Evolutionary conservation across 2,888 invertebrate genomes (phyloP), one percentile per base, ranked within the genome.

Genomic region (Apamea sordens): DNA sequence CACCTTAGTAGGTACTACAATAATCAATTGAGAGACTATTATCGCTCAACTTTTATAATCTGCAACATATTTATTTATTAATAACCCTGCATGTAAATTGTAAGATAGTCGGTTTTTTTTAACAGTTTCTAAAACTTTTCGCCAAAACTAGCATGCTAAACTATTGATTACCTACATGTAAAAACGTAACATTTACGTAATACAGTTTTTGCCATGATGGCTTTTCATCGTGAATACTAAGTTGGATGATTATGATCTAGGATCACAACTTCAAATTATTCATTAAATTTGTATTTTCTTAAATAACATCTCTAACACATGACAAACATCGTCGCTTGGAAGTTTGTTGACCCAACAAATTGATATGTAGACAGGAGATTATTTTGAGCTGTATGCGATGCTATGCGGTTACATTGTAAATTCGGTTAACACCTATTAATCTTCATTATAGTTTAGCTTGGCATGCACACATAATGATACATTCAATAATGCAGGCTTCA

Each of bases 401-500:
- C 15, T 61, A 36, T 28, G 50, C 32, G 32, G 21, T 41, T 15
- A 32, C 50, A 53, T 24, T 63, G 32, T 47, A 41, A 59, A 78
- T 44, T 82, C 28, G 2, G 56, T 68, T 63, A 67, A 53, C 21
- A 67, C 32, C 65, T 15, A 44, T 71, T 61, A 64, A 64, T 81
- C 44, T 44, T 50, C 41, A 64, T 64, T 71, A n/a, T 15, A 61
- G 53, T 67, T 80, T 56, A 50, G 36, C 69, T 65, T 28, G 7
- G 4, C 28, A 64, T 21, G 24, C 44, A 73, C 59, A 61, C 59
- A 81, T 69, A 80, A 41, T 44, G 3, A 65, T 47, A 80, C 65
- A 47, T 65, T 64, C 44, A 59, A 76, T 83, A 82, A 76, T 76
- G 59, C 36, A 53, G 7, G 18, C 32, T 53, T 64, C n/a, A 83